Conservation (phyloP, 1,140 invertebrate species). For the Gonatopus flavifemur region DNA sequence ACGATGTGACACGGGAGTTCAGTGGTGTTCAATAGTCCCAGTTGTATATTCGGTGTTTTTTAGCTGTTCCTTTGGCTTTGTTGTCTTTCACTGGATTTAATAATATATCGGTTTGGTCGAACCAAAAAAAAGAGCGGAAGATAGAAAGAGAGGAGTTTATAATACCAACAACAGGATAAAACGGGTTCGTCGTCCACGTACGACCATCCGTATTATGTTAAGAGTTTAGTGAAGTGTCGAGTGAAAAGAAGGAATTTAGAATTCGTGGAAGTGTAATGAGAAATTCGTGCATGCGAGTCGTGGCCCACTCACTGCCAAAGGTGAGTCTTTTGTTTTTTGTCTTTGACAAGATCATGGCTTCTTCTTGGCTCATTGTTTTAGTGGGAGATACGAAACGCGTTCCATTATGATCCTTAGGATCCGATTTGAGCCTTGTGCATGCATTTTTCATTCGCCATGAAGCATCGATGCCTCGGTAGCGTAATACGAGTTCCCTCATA, state of each 20-base stretch:
- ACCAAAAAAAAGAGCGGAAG: too few species aligned
- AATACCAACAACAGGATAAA: too few species aligned
- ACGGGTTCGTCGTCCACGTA: constrained; percentile 12
- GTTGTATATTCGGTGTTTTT: background rate
- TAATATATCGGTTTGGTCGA: too few species aligned
- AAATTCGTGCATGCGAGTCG: constrained; percentile 18
- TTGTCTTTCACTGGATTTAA: too few species aligned
- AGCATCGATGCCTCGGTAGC: too few species aligned
- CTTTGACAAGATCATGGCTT: background rate
- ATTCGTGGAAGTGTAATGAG: constrained; percentile 29
- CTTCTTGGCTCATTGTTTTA: too few species aligned
- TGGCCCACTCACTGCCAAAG: constrained; percentile 8
- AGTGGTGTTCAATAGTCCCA: background rate
- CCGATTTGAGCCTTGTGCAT: too few species aligned
- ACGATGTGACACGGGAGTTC: constrained; percentile 25
- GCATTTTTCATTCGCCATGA: too few species aligned
- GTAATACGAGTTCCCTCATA: too few species aligned
- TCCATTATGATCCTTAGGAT: too few species aligned
- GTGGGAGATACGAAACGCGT: background rate
- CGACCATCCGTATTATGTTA: constrained; percentile 13
- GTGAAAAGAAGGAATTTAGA: constrained; percentile 12
- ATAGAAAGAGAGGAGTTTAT: too few species aligned
- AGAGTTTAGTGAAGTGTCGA: constrained; percentile 17
- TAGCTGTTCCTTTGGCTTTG: background rate
- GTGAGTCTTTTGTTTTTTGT: constrained; percentile 16